A percentile compares a stretch with the other conserved stretches of the same genome.
These are phyloP conservation scores for Orcinus orca DNA, from an alignment of 2,113 vertebrate genomes.

Conservation along the genomic window DNA sequence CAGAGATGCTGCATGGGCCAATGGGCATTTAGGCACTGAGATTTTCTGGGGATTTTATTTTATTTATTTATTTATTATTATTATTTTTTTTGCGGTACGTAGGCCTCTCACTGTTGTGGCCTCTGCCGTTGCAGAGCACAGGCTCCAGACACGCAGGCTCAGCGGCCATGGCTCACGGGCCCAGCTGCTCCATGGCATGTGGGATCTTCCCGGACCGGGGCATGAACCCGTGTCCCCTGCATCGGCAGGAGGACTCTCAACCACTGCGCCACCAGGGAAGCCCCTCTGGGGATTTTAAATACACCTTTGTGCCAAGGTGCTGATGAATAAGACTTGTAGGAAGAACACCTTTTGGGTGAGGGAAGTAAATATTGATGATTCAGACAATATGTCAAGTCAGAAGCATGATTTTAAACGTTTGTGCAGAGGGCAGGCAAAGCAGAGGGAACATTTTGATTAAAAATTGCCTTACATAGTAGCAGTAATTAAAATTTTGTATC, in stretches of 20 bases:
- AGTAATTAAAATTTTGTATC: neutral
- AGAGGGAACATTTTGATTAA: neutral
- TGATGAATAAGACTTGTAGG: neutral
- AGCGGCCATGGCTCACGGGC: too few relatives aligned
- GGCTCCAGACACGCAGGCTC: too few relatives aligned
- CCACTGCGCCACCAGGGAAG: too few relatives aligned
- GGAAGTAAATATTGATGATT: neutral
- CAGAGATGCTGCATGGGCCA: neutral
- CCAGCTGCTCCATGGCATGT: too few relatives aligned
- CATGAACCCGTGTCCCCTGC: too few relatives aligned
- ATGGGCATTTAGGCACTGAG: neutral
- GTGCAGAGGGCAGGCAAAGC: neutral
- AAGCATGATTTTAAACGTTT: neutral
- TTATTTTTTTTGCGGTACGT: too few relatives aligned
- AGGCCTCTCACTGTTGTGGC: too few relatives aligned
- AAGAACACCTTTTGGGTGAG: neutral
- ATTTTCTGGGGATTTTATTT: neutral
- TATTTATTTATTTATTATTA: too few relatives aligned
- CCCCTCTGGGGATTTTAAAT: neutral
- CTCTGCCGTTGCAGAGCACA: too few relatives aligned
- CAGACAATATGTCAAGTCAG: neutral
- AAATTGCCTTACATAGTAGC: accelerated
- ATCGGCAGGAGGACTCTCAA: too few relatives aligned
- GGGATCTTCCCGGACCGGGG: too few relatives aligned
- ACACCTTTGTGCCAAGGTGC: neutral